Evolutionary conservation across 1,140 invertebrate species (phyloP), one percentile per base, ranked within the genome.

Genomic region (Eurosta solidaginis): DNA sequence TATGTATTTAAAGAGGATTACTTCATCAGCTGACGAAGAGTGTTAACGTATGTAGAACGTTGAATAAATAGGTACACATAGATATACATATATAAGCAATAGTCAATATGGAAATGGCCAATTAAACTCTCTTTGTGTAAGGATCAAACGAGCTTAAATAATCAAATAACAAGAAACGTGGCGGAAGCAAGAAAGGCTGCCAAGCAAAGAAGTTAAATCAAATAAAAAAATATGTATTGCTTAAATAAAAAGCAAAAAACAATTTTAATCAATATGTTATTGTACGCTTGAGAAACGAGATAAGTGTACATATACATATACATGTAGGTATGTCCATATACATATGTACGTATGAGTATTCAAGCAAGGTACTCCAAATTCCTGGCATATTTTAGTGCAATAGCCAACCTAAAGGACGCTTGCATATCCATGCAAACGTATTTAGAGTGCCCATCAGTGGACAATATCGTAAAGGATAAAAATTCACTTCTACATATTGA

Each of bases 201-300:
- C 12, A 33, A 14, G 27, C 9, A 20, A 12, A 4, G 22, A 0
- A 6, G 7, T 5, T 9, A 52, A 7, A 5, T 20, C 10, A 44
- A 9, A 42, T 3, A 74, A 20, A 47, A 73, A 14, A 14, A 50
- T 84, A 83, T 79, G 81, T 82, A 82, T 82, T 82, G 82, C 77
- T 81, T 82, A 85, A 84, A 84, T 84, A 84, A 83, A 82, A 83
- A 85, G 81, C 82, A 82, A 85, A 85, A 85, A 83, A 82, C 82
- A 82, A 85, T 85, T 85, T 82, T 84, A 78, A 83, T 77, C 82
- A 85, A 85, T 85, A 85, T 85, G 84, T 85, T 85, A 85, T 83
- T 82, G 83, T 81, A 79, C 81, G 81, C 78, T 84, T 78, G 80
- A 78, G 63, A 49, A 78, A 54, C n/a, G n/a, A n/a, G n/a, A n/a